phyloP scores from a whole-genome alignment of 2,888 invertebrate genomes.

The Ectropis crepuscularia region DNA sequence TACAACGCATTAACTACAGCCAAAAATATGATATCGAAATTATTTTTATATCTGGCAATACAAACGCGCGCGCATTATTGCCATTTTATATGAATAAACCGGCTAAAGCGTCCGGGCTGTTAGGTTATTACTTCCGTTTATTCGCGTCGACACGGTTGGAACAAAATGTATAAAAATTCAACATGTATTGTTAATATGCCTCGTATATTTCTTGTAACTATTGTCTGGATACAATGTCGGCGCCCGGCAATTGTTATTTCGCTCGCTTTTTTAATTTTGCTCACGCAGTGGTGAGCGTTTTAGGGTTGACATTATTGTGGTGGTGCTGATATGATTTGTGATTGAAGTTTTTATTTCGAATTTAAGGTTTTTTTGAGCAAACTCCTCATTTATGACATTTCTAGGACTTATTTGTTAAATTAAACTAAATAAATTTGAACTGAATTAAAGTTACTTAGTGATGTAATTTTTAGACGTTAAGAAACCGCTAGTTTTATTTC shows the following conservation, averaged over 20 bases:
- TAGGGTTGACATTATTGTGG: constrained; percentile 41
- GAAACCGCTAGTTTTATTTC: too few relatives aligned
- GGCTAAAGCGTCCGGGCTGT: constrained; percentile 55
- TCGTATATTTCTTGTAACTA: constrained; percentile 58
- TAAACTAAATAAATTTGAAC: not conserved
- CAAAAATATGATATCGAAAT: constrained; percentile 51
- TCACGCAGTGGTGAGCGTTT: constrained; percentile 31
- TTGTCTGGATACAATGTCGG: constrained; percentile 51
- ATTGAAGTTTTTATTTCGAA: constrained; percentile 23
- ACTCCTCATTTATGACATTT: not conserved
- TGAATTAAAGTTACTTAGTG: too few relatives aligned
- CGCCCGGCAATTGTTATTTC: constrained; percentile 45
- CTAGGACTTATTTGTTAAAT: not conserved
- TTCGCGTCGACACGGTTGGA: constrained; percentile 26
- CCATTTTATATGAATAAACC: constrained; percentile 59
- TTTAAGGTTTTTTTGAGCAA: constrained; percentile 15
- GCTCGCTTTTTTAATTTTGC: constrained; percentile 25
- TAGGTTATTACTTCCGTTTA: constrained; percentile 65
- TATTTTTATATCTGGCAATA: constrained; percentile 53
- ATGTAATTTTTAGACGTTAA: too few relatives aligned
- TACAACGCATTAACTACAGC: constrained; percentile 43
- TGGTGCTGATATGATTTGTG: constrained; percentile 35
- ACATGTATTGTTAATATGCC: constrained; percentile 54
- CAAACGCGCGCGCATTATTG: constrained; percentile 54
- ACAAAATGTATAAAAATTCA: constrained; percentile 47